Conservation (phyloP, 2,113 vertebrate species). For the Protobothrops flavoviridis region DNA sequence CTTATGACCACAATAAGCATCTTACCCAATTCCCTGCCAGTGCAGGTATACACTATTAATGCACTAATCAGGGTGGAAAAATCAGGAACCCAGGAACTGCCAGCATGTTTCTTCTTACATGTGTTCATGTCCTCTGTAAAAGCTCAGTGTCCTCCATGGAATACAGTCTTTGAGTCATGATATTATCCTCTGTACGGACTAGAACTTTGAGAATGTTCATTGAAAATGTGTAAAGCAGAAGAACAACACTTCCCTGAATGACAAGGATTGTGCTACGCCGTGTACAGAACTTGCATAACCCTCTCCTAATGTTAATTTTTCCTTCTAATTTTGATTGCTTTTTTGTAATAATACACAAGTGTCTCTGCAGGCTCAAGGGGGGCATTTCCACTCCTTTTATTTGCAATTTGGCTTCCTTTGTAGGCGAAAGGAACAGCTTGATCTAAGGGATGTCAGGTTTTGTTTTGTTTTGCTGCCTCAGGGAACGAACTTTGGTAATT, state of each 20-base stretch:
- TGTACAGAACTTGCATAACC: neutral
- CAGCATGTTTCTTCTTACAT: neutral
- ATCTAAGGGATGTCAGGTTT: neutral
- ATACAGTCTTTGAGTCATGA: neutral
- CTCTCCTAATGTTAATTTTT: neutral
- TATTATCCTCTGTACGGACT: neutral
- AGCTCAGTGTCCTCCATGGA: neutral
- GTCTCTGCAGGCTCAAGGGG: neutral
- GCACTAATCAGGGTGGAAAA: neutral
- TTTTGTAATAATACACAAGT: neutral
- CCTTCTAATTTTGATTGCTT: neutral
- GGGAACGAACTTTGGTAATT: neutral
- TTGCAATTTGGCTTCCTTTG: fast-evolving
- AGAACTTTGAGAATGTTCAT: neutral
- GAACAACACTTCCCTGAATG: neutral
- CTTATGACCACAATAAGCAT: neutral
- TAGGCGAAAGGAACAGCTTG: neutral
- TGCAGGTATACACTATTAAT: neutral
- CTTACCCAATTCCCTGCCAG: neutral
- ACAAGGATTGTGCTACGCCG: neutral
- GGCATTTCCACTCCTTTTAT: neutral
- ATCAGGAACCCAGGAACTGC: neutral
- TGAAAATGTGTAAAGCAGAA: neutral
- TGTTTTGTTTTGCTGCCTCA: neutral
- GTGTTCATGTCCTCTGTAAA: neutral